Evolutionary conservation across 2,888 invertebrate species (phyloP).

Genomic region (Artemia sinica): DNA sequence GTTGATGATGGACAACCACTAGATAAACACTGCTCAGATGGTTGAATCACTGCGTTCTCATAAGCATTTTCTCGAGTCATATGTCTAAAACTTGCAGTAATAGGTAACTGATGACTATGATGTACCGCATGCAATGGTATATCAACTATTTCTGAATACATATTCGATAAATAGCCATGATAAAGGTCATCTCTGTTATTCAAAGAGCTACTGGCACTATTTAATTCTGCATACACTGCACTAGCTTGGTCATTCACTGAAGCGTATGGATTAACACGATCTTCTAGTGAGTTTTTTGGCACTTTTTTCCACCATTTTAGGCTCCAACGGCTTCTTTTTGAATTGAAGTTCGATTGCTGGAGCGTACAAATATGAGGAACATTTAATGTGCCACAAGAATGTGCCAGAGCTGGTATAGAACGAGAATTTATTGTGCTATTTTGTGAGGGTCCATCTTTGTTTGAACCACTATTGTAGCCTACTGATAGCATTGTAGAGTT

Average conservation of each 20-base stretch:
- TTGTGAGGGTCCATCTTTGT: background rate
- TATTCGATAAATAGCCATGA: constrained; percentile 19
- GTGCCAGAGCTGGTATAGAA: background rate
- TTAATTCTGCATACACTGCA: constrained; percentile 51
- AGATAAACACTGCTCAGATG: constrained; percentile 30
- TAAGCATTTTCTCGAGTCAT: constrained; percentile 33
- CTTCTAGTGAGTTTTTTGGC: background rate
- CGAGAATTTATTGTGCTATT: background rate
- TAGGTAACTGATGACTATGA: constrained; percentile 13
- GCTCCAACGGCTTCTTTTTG: constrained; percentile 1
- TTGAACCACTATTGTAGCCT: constrained; percentile 2
- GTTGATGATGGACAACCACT: constrained; percentile 37
- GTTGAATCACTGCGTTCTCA: constrained; percentile 49
- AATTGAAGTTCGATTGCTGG: background rate
- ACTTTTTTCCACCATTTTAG: constrained; percentile 1
- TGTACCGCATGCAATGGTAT: constrained; percentile 14
- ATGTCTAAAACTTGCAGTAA: constrained; percentile 13
- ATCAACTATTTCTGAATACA: constrained; percentile 22
- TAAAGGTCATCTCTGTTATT: constrained; percentile 8
- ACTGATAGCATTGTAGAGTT: background rate
- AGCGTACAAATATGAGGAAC: constrained; percentile 3
- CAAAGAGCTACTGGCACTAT: constrained; percentile 40
- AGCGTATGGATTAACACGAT: background rate
- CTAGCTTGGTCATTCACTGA: constrained; percentile 29
- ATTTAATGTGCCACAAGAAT: constrained; percentile 1